Conservation (phyloP, 2,797 vertebrate genomes). For the Epinephelus awoara region DNA sequence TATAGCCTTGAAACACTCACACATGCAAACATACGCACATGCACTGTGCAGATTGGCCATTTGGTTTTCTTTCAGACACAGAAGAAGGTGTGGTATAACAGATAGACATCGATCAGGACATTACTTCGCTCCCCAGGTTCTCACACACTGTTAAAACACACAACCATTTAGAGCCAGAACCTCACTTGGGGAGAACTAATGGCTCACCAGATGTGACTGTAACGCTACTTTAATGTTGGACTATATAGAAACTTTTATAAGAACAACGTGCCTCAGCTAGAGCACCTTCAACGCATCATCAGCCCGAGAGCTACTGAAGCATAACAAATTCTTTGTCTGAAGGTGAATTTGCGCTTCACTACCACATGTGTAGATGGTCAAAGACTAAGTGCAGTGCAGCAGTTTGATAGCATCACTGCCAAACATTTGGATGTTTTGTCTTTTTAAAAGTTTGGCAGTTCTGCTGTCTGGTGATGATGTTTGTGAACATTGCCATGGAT, state of each 20-base stretch:
- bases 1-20: conserved; percentile 31
- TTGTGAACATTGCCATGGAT: conserved; percentile 73
- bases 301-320: conserved; percentile 20
- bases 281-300: conserved; percentile 49
- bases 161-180: conserved; percentile 31
- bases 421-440: conserved; percentile 64
- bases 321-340: conserved; percentile 20
- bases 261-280: conserved; percentile 33
- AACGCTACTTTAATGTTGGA: conserved; percentile 53
- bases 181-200: conserved; percentile 43
- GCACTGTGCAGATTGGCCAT: not conserved
- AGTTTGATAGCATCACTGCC: conserved; percentile 32
- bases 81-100: conserved; percentile 29
- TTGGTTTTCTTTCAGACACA: conserved; percentile 24
- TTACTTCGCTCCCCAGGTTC: conserved; percentile 30
- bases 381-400: not conserved
- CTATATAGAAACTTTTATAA: conserved; percentile 42
- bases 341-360: conserved; percentile 26
- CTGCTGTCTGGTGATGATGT: conserved; percentile 54
- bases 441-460: conserved; percentile 53
- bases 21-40: conserved; percentile 31
- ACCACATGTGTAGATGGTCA: conserved; percentile 12
- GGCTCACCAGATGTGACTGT: conserved; percentile 71
- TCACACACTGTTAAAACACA: not conserved
- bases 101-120: conserved; percentile 35